A percentile compares a stretch with the other conserved stretches of the same genome.
phyloP scores from a whole-genome alignment of 1,140 invertebrate species.

The Sarcophaga bullata region DNA sequence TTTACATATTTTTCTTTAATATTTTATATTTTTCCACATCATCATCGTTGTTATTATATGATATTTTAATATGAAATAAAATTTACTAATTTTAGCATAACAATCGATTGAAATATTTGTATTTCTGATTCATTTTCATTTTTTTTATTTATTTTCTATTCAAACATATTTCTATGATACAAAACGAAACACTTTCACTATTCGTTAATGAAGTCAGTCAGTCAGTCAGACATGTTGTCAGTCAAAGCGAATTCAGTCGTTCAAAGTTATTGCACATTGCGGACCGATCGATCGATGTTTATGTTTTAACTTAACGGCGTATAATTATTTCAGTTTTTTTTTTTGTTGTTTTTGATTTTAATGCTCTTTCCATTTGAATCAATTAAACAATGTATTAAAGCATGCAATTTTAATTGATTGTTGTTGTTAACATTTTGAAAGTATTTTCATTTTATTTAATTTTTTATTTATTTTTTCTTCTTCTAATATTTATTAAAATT shows the following conservation, averaged over 20 bases:
- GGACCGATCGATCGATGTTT: neutral
- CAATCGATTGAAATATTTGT: neutral
- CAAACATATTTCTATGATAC: neutral
- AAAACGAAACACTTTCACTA: conserved; percentile 32
- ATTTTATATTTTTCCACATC: neutral
- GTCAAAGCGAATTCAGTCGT: too few relatives aligned
- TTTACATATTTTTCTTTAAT: neutral
- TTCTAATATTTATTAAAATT: neutral
- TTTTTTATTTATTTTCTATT: too few relatives aligned
- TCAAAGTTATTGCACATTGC: neutral
- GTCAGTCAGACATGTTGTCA: neutral
- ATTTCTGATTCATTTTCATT: neutral
- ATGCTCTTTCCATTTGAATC: neutral
- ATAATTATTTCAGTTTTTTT: neutral
- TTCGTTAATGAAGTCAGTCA: neutral
- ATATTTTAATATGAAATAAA: too few relatives aligned
- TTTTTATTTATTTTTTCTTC: neutral
- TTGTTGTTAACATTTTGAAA: neutral
- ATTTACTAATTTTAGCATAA: conserved; percentile 4
- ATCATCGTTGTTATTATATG: too few relatives aligned
- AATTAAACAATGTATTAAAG: conserved; percentile 12
- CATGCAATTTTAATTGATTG: conserved; percentile 13
- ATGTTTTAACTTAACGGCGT: neutral
- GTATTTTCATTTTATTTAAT: neutral
- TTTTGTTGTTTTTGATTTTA: neutral